Evolutionary conservation across 2,113 vertebrate species (phyloP), one percentile per base, ranked within the genome.

Genomic region (Chaenogobius annularis): DNA sequence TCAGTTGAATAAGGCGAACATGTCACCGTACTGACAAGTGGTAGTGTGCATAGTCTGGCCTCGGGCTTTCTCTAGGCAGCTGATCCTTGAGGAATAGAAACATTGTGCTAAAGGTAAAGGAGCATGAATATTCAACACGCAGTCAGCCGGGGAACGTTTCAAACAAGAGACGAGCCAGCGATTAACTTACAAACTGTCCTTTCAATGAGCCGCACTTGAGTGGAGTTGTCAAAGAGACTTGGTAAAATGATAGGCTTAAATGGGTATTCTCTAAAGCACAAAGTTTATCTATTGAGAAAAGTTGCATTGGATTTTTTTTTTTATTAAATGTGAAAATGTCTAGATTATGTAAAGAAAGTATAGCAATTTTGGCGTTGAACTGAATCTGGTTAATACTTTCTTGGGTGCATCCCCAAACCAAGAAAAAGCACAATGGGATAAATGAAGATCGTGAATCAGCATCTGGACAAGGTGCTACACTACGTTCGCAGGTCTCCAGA

Each of bases 1-100:
- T 87, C 88, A 79, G 79, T 89, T 89, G 88, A 84, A 88, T 66
- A 68, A 82, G 58, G 47, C 61, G 63, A 85, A 80, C 72, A 26
- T 81, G 75, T 62, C 75, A 81, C 20, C 61, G 68, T 44, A 58
- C 78, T 79, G 82, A 84, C 77, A 84, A 79, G 63, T 37, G 68
- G 35, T 20, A 48, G 72, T 73, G 72, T 72, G 68, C 68, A 46
- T 14, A 66, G 52, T 59, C 61, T 58, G 3, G 73, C 89, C 83
- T 3, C 37, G 64, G 83, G 86, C 77, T 0, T 48, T 65, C 79
- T 89, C 72, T 78, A 66, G 66, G 35, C 74, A 68, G 74, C 44
- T 13, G 19, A 61, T 83, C 83, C 79, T 78, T 64, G 7, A 85
- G 84, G 83, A 77, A 83, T 71, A 74, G 44, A 19, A 82, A 67